phyloP scores from a whole-genome alignment of 2,797 vertebrate species.

The Taenioides sp. region DNA sequence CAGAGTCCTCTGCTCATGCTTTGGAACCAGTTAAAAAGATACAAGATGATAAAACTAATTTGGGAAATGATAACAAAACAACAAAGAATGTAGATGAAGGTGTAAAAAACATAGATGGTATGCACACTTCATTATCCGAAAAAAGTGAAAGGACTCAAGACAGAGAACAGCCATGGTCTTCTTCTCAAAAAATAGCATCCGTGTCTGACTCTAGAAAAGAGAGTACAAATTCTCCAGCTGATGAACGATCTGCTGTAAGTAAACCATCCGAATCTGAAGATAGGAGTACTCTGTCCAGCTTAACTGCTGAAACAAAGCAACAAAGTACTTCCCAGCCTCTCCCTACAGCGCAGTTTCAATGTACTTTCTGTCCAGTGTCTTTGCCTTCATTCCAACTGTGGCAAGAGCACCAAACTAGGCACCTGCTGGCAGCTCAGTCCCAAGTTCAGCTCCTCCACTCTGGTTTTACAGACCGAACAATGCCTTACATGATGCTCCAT shows the following conservation, averaged over 20 bases:
- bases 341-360: conserved; percentile 92
- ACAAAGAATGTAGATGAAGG: conserved; percentile 34
- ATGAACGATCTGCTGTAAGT: conserved; percentile 26
- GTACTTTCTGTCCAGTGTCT: conserved; percentile 91
- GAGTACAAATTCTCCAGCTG: conserved; percentile 11
- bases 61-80: conserved; percentile 34
- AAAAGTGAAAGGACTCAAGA: conserved; percentile 44
- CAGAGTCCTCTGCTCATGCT: conserved; percentile 49
- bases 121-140: conserved; percentile 19
- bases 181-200: conserved; percentile 40
- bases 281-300: conserved; percentile 23
- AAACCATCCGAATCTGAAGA: conserved; percentile 49
- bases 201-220: conserved; percentile 38
- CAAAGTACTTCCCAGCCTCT: conserved; percentile 76
- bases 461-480: conserved; percentile 90
- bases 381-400: conserved; percentile 95
- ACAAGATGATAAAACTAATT: conserved; percentile 40
- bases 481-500: conserved; percentile 98
- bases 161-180: conserved; percentile 29
- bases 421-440: conserved; percentile 92
- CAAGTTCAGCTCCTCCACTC: conserved; percentile 96
- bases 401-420: conserved; percentile 98
- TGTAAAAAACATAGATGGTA: conserved; percentile 34
- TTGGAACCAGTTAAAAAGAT: conserved; percentile 47
- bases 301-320: conserved; percentile 55